Percentiles rank a stretch among this genome's conserved stretches.
Conservation (phyloP, 2,888 invertebrate genomes). For the Apomyelois bistriatella region DNA sequence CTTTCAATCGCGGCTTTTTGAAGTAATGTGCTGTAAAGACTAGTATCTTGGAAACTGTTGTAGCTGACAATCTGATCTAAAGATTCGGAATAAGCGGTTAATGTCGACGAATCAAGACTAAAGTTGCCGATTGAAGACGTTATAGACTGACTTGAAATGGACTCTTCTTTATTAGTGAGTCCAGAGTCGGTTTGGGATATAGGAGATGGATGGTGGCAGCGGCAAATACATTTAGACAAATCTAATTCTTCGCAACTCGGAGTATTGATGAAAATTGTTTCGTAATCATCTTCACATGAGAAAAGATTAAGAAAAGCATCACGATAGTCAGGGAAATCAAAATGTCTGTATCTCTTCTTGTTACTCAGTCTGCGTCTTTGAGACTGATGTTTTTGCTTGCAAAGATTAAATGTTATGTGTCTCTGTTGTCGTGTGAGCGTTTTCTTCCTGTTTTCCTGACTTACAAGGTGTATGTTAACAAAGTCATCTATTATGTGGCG, state of each 20-base stretch:
- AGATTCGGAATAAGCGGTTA: slow-evolving; percentile 68
- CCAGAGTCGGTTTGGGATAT: slow-evolving; percentile 47
- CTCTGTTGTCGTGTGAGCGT: slow-evolving; percentile 19
- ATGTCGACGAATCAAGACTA: slow-evolving; percentile 54
- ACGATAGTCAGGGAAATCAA: slow-evolving; percentile 62
- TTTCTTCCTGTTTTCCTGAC: slow-evolving; percentile 23
- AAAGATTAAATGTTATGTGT: slow-evolving; percentile 33
- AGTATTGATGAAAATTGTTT: background rate
- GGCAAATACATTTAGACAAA: slow-evolving; percentile 32
- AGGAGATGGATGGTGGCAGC: slow-evolving; percentile 42
- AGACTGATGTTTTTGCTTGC: slow-evolving; percentile 31
- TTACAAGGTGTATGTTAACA: slow-evolving; percentile 39
- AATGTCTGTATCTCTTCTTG: slow-evolving; percentile 61
- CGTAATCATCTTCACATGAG: slow-evolving; percentile 26
- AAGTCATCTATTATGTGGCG: slow-evolving; percentile 54
- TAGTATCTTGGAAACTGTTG: slow-evolving; percentile 63
- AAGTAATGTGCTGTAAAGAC: slow-evolving; percentile 46
- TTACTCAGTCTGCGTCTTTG: slow-evolving; percentile 31
- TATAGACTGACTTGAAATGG: slow-evolving; percentile 48
- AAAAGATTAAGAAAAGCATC: slow-evolving; percentile 62
- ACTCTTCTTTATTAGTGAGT: slow-evolving; percentile 40
- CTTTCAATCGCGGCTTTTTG: slow-evolving; percentile 66
- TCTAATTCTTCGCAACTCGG: slow-evolving; percentile 17
- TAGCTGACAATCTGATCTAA: slow-evolving; percentile 63
- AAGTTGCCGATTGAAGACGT: slow-evolving; percentile 72